phyloP scores from a whole-genome alignment of 2,797 vertebrate genomes.

The Fringilla coelebs region DNA sequence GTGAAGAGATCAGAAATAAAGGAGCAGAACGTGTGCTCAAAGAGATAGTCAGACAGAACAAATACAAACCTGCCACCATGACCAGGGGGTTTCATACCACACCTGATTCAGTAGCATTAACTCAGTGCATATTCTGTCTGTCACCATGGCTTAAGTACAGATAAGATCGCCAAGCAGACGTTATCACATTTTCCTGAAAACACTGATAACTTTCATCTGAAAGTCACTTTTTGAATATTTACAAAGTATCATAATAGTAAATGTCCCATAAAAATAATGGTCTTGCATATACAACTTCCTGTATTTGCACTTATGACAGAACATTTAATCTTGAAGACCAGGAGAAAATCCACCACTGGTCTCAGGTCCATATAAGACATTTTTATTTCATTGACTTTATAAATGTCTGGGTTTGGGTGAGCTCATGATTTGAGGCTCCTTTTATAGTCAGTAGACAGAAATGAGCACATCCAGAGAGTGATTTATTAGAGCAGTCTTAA shows the following conservation, averaged over 20 bases:
- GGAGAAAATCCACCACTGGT: neutral
- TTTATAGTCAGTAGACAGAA: neutral
- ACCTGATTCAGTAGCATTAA: neutral
- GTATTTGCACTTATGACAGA: neutral
- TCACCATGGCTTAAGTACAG: neutral
- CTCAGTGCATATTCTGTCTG: neutral
- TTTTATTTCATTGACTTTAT: slow-evolving; percentile 20
- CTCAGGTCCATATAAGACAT: neutral
- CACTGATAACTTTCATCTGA: neutral
- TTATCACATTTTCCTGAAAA: neutral
- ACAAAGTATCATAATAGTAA: neutral
- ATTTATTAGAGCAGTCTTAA: slow-evolving; percentile 40
- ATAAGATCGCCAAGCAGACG: neutral
- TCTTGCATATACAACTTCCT: neutral
- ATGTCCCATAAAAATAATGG: neutral
- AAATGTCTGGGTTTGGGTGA: slow-evolving; percentile 4
- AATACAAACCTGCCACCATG: neutral
- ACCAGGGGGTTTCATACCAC: neutral
- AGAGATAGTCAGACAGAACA: neutral
- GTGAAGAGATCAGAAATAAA: neutral
- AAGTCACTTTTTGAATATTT: neutral
- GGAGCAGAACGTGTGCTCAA: neutral
- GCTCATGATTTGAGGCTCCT: slow-evolving; percentile 1
- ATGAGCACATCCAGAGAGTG: neutral
- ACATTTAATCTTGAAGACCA: neutral